phyloP scores from a whole-genome alignment of 2,888 invertebrate species.

The Tipula vernalis region DNA sequence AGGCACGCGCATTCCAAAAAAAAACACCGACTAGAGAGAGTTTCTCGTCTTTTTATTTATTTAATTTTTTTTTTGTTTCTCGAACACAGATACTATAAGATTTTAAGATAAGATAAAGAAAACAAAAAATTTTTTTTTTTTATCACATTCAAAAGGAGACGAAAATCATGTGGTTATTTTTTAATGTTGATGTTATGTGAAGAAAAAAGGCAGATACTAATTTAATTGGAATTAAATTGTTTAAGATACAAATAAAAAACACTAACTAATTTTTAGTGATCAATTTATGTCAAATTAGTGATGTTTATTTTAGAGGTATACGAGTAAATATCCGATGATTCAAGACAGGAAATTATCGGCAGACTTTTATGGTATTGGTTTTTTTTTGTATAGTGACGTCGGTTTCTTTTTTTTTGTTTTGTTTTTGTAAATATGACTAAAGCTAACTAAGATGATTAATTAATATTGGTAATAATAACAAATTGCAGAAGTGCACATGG shows the following conservation, averaged over 20 bases:
- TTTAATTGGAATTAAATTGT: constrained; percentile 4
- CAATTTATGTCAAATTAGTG: constrained; percentile 4
- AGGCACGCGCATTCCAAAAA: not conserved
- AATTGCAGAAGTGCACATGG: too few species aligned
- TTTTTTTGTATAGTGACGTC: not conserved
- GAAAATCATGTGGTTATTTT: not conserved
- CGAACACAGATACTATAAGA: not conserved
- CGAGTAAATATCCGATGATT: not conserved
- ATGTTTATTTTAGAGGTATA: not conserved
- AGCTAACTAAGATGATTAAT: too few species aligned
- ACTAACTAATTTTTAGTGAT: not conserved
- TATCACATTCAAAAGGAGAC: not conserved
- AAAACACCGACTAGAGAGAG: not conserved
- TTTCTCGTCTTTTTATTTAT: not conserved
- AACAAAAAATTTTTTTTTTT: not conserved
- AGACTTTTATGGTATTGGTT: not conserved
- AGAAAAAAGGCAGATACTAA: not conserved
- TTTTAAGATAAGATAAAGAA: not conserved
- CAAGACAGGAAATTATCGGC: not conserved
- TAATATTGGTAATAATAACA: too few species aligned
- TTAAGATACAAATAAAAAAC: not conserved
- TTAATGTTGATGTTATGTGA: not conserved
- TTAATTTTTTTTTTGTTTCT: not conserved
- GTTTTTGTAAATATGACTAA: too few species aligned
- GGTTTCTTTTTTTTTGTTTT: too few species aligned